Evolutionary conservation across 2,888 invertebrate genomes (phyloP).

Genomic region (Leptothorax acervorum): DNA sequence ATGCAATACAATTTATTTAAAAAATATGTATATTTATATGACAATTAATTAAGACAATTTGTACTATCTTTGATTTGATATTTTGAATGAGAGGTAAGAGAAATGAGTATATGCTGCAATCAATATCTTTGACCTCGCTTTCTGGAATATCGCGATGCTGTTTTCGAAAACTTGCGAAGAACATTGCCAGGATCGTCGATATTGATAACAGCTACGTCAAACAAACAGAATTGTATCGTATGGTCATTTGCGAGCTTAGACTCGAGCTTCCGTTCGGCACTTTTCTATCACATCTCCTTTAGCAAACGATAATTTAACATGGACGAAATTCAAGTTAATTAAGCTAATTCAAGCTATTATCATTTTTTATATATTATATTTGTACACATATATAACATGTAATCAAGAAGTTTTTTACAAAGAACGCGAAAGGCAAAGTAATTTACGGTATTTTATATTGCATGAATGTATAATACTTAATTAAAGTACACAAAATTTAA

Average conservation of each 20-base stretch:
- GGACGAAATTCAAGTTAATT: constrained; percentile 5
- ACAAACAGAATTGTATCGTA: constrained; percentile 37
- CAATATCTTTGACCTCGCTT: not conserved
- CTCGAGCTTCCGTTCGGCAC: not conserved
- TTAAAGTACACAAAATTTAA: not conserved
- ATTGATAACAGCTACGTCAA: constrained; percentile 26
- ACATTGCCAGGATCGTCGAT: constrained; percentile 21
- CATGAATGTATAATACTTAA: not conserved
- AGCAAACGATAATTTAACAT: constrained; percentile 16
- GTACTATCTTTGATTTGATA: not conserved
- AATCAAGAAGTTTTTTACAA: not conserved
- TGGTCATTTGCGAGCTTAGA: constrained; percentile 12
- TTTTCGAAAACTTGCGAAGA: constrained; percentile 39
- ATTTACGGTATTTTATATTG: not conserved
- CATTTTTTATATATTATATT: not conserved
- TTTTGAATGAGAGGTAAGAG: not conserved
- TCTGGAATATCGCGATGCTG: not conserved
- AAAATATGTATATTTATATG: not conserved
- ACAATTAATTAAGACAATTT: not conserved
- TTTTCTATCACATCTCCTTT: not conserved
- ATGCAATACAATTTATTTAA: not conserved
- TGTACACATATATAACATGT: not conserved
- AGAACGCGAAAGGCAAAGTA: not conserved
- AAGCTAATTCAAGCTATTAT: not conserved
- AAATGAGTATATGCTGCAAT: not conserved